A percentile compares a stretch with the other conserved stretches of the same genome.
phyloP scores from a whole-genome alignment of 2,888 invertebrate genomes.

The Ceramica pisi region DNA sequence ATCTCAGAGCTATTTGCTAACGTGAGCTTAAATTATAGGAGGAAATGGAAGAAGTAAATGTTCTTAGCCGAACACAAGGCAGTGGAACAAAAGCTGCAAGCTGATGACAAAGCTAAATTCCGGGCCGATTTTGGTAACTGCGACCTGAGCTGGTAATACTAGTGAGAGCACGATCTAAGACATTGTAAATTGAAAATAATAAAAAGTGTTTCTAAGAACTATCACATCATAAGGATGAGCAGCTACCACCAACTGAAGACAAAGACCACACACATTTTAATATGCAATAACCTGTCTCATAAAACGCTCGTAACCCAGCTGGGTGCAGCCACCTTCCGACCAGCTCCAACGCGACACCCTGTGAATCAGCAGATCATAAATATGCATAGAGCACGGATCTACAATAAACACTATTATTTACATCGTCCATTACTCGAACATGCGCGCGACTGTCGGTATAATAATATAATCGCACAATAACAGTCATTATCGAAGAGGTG shows the following conservation, averaged over 20 bases:
- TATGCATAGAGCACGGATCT: constrained; percentile 19
- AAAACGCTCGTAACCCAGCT: constrained; percentile 23
- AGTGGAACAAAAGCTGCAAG: neutral
- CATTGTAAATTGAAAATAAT: neutral
- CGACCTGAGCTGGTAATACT: too few relatives aligned
- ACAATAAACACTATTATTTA: constrained; percentile 49
- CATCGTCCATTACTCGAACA: constrained; percentile 36
- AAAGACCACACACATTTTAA: neutral
- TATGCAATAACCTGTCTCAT: constrained; percentile 16
- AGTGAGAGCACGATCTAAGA: neutral
- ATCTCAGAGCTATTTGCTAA: neutral
- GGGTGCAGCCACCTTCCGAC: constrained; percentile 13
- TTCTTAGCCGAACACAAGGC: neutral
- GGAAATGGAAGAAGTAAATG: neutral
- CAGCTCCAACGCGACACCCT: constrained; percentile 1
- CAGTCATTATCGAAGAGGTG: constrained; percentile 41
- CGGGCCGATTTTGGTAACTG: too few relatives aligned
- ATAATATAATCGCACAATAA: constrained; percentile 40
- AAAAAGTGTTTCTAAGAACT: neutral
- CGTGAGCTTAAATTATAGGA: neutral
- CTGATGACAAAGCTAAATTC: neutral
- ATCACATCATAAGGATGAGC: neutral
- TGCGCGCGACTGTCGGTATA: constrained; percentile 22
- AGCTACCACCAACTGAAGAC: neutral
- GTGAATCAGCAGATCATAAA: constrained; percentile 9